Percentiles rank a stretch among this genome's conserved stretches.
Conservation (phyloP, 2,113 vertebrate species). For the Calonectris borealis region DNA sequence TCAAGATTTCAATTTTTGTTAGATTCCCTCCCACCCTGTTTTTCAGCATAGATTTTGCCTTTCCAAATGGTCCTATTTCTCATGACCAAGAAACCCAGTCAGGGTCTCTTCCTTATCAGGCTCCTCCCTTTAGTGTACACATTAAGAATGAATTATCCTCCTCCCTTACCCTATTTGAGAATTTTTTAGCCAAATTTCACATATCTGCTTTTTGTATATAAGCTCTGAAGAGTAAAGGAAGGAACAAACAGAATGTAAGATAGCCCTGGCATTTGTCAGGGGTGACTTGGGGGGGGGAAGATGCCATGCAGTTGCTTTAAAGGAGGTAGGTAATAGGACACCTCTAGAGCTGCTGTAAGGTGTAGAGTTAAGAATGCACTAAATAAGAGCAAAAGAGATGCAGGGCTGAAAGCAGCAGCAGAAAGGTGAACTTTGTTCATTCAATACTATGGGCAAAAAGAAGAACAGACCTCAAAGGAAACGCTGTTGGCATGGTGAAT, state of each 20-base stretch:
- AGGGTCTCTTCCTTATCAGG: neutral
- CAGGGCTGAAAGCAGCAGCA: neutral
- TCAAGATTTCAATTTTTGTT: neutral
- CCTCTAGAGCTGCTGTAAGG: neutral
- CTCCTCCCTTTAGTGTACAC: neutral
- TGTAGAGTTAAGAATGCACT: neutral
- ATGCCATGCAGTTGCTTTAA: neutral
- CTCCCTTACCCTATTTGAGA: neutral
- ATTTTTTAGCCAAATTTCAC: neutral
- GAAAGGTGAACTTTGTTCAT: neutral
- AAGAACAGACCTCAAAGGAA: neutral
- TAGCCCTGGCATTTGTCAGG: neutral
- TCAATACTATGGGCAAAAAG: neutral
- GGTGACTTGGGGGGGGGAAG: neutral
- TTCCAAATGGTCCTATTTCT: neutral
- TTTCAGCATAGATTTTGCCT: neutral
- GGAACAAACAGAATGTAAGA: neutral
- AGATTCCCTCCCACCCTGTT: neutral
- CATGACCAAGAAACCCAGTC: neutral
- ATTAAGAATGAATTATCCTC: neutral
- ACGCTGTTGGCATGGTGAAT: neutral
- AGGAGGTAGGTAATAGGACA: neutral
- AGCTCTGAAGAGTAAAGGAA: neutral
- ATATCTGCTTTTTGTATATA: neutral
- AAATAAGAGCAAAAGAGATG: neutral